phyloP scores from a whole-genome alignment of 2,797 vertebrate species.

The Bradypodion ventrale region DNA sequence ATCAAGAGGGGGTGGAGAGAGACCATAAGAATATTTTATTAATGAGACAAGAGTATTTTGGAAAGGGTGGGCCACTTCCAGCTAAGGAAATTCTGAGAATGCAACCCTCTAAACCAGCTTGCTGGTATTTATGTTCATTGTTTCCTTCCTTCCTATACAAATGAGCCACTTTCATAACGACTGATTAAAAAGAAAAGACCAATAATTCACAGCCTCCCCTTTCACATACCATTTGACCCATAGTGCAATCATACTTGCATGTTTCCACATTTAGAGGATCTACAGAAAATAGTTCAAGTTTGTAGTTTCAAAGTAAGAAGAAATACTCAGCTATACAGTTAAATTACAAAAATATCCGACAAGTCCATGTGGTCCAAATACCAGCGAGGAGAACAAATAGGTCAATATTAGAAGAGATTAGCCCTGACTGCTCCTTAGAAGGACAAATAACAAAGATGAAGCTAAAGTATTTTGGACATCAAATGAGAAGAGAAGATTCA shows the following conservation, averaged over 20 bases:
- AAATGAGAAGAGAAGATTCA: too few species aligned
- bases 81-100: constrained; percentile 21
- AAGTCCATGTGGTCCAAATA: too few species aligned
- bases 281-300: neutral
- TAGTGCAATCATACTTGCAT: neutral
- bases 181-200: neutral
- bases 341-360: too few species aligned
- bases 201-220: constrained; percentile 4
- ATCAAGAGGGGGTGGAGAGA: neutral
- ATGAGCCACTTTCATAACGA: neutral
- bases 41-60: neutral
- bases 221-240: rapidly evolving
- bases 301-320: neutral
- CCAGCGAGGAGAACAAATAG: too few species aligned
- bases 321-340: neutral
- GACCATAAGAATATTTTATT: neutral
- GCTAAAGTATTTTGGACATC: too few species aligned
- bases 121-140: neutral
- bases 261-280: neutral
- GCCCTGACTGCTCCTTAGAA: too few species aligned
- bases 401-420: too few species aligned
- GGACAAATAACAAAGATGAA: too few species aligned
- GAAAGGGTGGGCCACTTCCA: neutral
- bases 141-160: neutral
- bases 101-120: neutral